Base-by-base conservation (phyloP, 2,888 invertebrate genomes). In the Pheosia tremula region DNA sequence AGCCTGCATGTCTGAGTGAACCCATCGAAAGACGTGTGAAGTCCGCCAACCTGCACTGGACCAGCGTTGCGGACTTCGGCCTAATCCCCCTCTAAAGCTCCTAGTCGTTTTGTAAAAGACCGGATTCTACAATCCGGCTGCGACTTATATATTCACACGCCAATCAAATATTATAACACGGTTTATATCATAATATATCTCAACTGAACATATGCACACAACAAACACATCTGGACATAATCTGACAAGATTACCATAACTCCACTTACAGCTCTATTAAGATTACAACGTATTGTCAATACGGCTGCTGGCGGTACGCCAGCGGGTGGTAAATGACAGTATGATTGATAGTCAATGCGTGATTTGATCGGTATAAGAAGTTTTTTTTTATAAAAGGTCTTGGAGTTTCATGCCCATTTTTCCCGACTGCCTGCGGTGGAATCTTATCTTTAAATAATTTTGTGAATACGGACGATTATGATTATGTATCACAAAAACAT, bases 281-380 rank as follows among this genome's bases (percentile, higher is more conserved):
- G 65, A 68, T 77, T 69, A 77, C 66, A 63, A 52, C 66, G 67
- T 69, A 74, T 65, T 74, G 74, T 75, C 79, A 76, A 74, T 69
- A 71, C 68, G 74, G 72, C 70, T 78, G 72, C 70, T 78, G 81
- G 82, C 78, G 61, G 64, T 41, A 67, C 64, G 80, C 83, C 82
- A 82, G 69, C 63, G 55, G 64, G 66, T 64, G 50, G 74, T 78
- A 80, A 82, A 79, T 80, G 82, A 81, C 81, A 78, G 66, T 56
- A 13, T 67, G 79, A 81, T 72, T 71, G 78, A 78, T 78, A 61
- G 64, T 60, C 68, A 71, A 76, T 67, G 67, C 24, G 24, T 50
- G 13, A 76, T 74, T 67, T 59, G 68, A 77, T 74, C 67, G 71
- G 58, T 61, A 57, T 63, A 67, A 62, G 66, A 59, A 68, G 59